Evolutionary conservation across 2,113 vertebrate genomes (phyloP), one percentile per base, ranked within the genome.

Genomic region (Zosterops hypoxanthus): DNA sequence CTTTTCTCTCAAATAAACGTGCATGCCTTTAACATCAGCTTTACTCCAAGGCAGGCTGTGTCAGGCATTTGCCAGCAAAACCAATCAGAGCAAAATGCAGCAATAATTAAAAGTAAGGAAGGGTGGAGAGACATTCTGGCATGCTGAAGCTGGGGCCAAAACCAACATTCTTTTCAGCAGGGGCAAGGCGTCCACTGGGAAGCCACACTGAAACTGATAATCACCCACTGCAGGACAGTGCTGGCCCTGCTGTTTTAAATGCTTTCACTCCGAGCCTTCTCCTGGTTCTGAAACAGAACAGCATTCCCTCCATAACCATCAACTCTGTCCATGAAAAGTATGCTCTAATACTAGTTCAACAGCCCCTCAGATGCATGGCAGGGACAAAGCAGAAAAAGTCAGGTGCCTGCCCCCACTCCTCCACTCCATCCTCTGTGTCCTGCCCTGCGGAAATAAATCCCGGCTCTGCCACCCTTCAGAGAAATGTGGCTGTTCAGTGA

Each of bases 81-180:
- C 29, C 52, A 31, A 55, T 20, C 26, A 81, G 39, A 78, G 86
- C 60, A 88, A 87, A 92, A 56, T 0, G 0, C 22, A 57, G 56
- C 42, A 71, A 36, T 12, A 29, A 84, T 75, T 85, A 73, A 65
- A 96, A 90, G 41, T 29, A 91, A 89, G 65, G 57, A 93, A 82
- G 73, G 87, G 90, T 69, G 78, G 73, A 69, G 78, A 93, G 28
- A 57, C 17, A 5, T 90, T 91, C 70, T 19, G 20, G 61, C 5
- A 2, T 1, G 3, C 66, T 56, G 53, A 87, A 93, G 23, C 53
- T 44, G 64, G 17, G 33, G 82, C 73, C 66, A 82, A 70, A 93
- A 95, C 22, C 36, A 47, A 76, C 4, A 26, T 6, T 83, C 14
- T 84, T 70, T 87, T 89, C 90, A 71, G 66, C 39, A 64, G 44